phyloP scores from a whole-genome alignment of 2,113 vertebrate species.

The Oceanites oceanicus region DNA sequence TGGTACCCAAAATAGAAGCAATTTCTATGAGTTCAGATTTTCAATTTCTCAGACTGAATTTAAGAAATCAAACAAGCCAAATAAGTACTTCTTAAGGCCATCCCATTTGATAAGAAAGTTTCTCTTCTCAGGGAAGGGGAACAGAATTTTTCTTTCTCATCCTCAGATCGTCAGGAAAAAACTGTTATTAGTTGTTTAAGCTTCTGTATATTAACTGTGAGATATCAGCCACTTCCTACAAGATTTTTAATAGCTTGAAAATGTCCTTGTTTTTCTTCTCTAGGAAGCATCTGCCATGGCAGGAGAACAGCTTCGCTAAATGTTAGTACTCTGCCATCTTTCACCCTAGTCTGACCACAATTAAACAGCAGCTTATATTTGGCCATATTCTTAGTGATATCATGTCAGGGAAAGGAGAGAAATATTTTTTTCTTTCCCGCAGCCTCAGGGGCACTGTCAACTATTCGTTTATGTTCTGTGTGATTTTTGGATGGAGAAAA shows the following conservation, averaged over 20 bases:
- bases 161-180: neutral
- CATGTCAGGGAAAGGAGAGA: neutral
- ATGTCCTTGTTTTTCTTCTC: neutral
- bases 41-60: neutral
- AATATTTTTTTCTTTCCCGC: neutral
- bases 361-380: neutral
- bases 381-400: neutral
- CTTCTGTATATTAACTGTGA: neutral
- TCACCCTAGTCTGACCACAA: neutral
- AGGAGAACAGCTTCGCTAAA: neutral
- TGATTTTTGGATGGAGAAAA: neutral
- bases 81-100: neutral
- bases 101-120: neutral
- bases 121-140: neutral
- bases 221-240: neutral
- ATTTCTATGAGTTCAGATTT: neutral
- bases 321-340: neutral
- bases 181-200: neutral
- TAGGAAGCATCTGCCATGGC: neutral
- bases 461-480: neutral
- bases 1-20: neutral
- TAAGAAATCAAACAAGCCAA: neutral
- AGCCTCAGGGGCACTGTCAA: neutral
- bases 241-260: neutral
- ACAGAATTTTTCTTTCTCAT: neutral